These are phyloP conservation scores for Oceanites oceanicus DNA, from an alignment of 2,113 vertebrate genomes.

Conservation along the genomic window DNA sequence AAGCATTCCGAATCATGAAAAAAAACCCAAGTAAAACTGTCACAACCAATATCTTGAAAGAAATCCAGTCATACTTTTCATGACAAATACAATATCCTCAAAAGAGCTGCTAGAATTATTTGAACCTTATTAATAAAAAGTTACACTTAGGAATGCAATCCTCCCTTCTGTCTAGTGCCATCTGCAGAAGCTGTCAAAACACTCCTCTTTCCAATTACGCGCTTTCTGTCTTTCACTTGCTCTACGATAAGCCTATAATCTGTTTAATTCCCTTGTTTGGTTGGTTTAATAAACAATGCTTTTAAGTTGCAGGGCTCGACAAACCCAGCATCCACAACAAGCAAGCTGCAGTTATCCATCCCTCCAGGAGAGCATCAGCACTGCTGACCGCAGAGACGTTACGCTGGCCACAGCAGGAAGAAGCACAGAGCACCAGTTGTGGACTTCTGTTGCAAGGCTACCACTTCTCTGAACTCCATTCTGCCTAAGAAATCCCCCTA, in stretches of 20 bases:
- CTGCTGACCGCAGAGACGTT: rapidly evolving
- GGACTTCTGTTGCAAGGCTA: background rate
- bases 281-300: constrained; percentile 41
- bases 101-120: background rate
- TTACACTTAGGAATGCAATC: background rate
- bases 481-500: background rate
- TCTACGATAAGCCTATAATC: constrained; percentile 42
- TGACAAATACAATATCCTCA: background rate
- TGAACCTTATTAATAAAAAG: constrained; percentile 10
- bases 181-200: constrained; percentile 62
- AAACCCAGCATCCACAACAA: background rate
- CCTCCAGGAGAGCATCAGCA: background rate
- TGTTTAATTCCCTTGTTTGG: constrained; percentile 53
- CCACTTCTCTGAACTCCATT: background rate
- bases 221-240: constrained; percentile 29
- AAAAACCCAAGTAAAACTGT: background rate
- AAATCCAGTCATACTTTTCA: background rate
- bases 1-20: background rate
- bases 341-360: background rate
- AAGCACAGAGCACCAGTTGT: background rate
- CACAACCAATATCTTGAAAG: background rate
- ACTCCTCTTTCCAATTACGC: constrained; percentile 35
- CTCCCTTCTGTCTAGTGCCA: constrained; percentile 21
- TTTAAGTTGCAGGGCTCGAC: background rate
- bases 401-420: rapidly evolving